Evolutionary conservation across 1,140 invertebrate genomes (phyloP).

Genomic region (Chlorops oryzae): DNA sequence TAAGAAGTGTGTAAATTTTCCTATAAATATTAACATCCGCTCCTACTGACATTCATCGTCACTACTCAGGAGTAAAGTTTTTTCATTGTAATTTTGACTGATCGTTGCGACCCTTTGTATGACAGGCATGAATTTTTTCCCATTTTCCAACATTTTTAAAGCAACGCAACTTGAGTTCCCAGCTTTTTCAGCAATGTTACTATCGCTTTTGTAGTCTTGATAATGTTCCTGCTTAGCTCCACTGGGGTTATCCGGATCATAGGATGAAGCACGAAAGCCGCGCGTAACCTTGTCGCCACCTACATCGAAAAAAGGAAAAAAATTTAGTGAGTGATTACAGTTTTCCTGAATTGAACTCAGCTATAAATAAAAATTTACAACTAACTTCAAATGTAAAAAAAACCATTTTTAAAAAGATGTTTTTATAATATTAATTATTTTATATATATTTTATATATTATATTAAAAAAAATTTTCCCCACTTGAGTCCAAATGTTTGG

Average conservation of each 20-base stretch:
- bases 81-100: conserved; percentile 85
- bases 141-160: conserved; percentile 44
- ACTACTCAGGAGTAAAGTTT: conserved; percentile 90
- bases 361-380: no score
- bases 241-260: conserved; percentile 61
- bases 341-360: no score
- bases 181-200: conserved; percentile 43
- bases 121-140: conserved; percentile 50
- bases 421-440: no score
- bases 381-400: no score
- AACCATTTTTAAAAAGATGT: no score
- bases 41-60: conserved; percentile 91
- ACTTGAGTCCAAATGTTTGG: no score
- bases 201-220: conserved; percentile 27
- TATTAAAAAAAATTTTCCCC: no score
- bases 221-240: conserved; percentile 11
- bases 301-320: conserved; percentile 16
- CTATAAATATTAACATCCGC: background rate
- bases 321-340: background rate
- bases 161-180: conserved; percentile 33
- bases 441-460: no score
- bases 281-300: conserved; percentile 61
- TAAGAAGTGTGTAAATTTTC: background rate
- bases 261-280: conserved; percentile 59
- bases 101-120: conserved; percentile 69